Base-by-base conservation (phyloP, 2,888 invertebrate species). In the Zonitis immaculata region DNA sequence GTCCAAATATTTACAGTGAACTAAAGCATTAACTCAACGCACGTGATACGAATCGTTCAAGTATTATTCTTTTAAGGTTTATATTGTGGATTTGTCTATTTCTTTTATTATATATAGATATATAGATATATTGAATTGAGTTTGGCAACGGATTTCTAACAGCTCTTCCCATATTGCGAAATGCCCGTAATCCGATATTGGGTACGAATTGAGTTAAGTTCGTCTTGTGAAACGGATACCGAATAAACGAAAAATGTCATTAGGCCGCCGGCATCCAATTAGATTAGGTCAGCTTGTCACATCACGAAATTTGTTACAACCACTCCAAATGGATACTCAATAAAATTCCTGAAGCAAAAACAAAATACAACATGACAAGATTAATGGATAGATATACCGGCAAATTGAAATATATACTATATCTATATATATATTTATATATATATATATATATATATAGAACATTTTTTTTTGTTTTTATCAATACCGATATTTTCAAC, bases 241-340 rank as follows among this genome's bases (percentile, higher is more conserved):
- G 67, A 70, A 71, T 72, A 73, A 70, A 71, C 71, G 72, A 72
- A 73, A 72, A 72, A 73, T 71, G 72, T 72, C 71, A 72, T 73
- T 73, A 72, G 68, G 63, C 67, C 66, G 59, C 47, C 54, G 68
- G 66, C 69, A 63, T 72, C 69, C 72, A 70, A 74, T 73, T 73
- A 72, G 70, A 72, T 73, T 73, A 71, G 67, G 66, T 61, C 65
- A 63, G 59, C 57, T 63, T 65, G 65, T 66, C 67, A 62, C 64
- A 61, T 63, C 65, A 66, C 57, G 64, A 65, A 70, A 70, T 70
- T 70, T 71, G 68, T 71, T 67, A 64, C 66, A 62, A 53, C 59
- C 49, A 48, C 52, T 55, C 56, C 53, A 56, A 56, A 56, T 56
- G 52, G 56, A 56, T 56, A 56, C 56, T 56, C 56, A 53, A 56